These are phyloP conservation scores for Lanius collurio DNA, from an alignment of 2,113 vertebrate species.

Conservation along the genomic window DNA sequence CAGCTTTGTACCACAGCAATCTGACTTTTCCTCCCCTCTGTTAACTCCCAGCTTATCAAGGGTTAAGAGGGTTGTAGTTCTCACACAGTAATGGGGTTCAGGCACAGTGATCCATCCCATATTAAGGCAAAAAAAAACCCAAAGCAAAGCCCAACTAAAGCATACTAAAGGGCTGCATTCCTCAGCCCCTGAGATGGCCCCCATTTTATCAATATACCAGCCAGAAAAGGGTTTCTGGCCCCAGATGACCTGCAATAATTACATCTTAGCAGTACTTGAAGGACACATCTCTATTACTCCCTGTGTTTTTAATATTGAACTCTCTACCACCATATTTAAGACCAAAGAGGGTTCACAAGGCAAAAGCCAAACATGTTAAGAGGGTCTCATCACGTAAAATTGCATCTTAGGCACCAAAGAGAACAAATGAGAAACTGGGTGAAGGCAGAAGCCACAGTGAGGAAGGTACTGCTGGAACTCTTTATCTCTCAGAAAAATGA, in stretches of 20 bases:
- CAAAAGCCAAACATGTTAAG: background rate
- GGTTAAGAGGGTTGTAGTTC: background rate
- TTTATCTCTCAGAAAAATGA: slow-evolving; percentile 29
- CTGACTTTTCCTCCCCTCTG: background rate
- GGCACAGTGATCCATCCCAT: background rate
- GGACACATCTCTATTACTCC: background rate
- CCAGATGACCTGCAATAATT: background rate
- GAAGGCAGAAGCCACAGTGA: background rate
- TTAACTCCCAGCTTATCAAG: background rate
- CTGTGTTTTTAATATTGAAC: background rate
- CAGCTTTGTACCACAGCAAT: rapidly evolving
- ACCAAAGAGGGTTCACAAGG: background rate
- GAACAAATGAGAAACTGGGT: background rate
- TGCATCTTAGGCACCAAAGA: background rate
- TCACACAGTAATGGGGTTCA: background rate
- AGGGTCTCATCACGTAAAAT: background rate
- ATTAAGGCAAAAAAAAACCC: background rate
- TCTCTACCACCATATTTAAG: background rate
- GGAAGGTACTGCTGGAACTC: background rate
- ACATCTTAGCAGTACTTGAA: background rate
- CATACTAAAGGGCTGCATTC: background rate
- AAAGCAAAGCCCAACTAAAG: background rate
- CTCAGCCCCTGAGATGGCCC: background rate
- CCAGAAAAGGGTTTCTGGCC: background rate
- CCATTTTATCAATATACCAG: background rate